Percentiles rank a stretch among this genome's conserved stretches.
Conservation (phyloP, 2,888 invertebrate species). For the Eledona agricola region DNA sequence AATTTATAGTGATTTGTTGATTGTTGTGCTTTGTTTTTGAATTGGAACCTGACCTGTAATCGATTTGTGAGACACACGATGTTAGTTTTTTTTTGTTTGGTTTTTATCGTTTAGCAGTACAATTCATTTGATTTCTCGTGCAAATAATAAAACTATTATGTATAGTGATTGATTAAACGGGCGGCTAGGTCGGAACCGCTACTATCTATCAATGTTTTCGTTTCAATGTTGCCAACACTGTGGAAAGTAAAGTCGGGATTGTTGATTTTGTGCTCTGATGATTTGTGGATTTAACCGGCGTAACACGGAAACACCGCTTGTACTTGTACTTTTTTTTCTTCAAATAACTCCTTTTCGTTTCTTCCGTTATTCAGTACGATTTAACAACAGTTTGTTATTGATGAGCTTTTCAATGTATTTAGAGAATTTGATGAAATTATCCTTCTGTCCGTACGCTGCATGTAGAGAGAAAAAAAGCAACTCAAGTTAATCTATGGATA, state of each 20-base stretch:
- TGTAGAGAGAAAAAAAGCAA: slow-evolving; percentile 45
- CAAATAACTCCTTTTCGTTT: too few species aligned
- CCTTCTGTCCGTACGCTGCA: slow-evolving; percentile 48
- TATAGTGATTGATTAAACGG: slow-evolving; percentile 35
- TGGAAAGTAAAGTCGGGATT: slow-evolving; percentile 47
- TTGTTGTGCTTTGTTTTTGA: slow-evolving; percentile 38
- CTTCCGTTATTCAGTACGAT: slow-evolving; percentile 17
- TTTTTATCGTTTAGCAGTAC: too few species aligned
- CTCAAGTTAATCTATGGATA: slow-evolving; percentile 44
- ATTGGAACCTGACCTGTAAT: slow-evolving; percentile 27
- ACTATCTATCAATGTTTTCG: slow-evolving; percentile 44
- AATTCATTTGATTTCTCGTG: slow-evolving; percentile 45
- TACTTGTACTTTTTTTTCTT: slow-evolving; percentile 19
- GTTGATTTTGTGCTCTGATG: slow-evolving; percentile 40
- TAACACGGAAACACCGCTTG: slow-evolving; percentile 27
- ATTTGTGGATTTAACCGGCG: slow-evolving; percentile 41
- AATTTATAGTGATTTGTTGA: slow-evolving; percentile 35
- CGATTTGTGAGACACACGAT: slow-evolving; percentile 41
- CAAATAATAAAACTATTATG: too few species aligned
- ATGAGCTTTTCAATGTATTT: slow-evolving; percentile 51
- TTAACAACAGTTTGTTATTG: slow-evolving; percentile 45
- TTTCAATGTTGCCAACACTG: slow-evolving; percentile 51
- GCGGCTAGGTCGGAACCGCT: slow-evolving; percentile 29
- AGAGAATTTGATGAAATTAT: slow-evolving; percentile 50
- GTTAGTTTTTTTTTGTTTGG: slow-evolving; percentile 42